Evolutionary conservation across 2,113 vertebrate genomes (phyloP).

Genomic region (Strix uralensis): DNA sequence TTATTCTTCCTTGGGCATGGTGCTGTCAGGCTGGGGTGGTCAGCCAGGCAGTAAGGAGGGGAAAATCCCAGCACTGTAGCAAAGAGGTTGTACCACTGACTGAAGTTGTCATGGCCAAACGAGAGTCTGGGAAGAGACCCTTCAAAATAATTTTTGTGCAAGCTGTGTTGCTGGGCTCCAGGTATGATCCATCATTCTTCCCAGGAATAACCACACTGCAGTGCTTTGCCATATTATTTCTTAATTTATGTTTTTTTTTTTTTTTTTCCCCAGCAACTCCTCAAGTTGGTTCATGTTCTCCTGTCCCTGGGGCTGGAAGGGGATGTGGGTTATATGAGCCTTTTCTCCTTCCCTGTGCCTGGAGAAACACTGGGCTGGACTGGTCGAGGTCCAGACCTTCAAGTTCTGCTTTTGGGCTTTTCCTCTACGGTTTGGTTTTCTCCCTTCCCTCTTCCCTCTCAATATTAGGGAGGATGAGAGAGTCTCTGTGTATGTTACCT

Average conservation of each 20-base stretch:
- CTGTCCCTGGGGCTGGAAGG: background rate
- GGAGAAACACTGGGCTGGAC: background rate
- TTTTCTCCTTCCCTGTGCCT: background rate
- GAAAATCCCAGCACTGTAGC: background rate
- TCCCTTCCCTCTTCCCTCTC: background rate
- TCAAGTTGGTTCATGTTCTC: background rate
- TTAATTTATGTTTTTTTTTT: background rate
- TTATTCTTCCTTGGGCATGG: too few species aligned
- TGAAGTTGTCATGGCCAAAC: background rate
- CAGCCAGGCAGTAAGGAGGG: background rate
- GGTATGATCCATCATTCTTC: background rate
- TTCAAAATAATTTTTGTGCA: background rate
- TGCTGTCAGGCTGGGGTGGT: background rate
- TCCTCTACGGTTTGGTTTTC: background rate
- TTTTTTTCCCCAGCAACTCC: background rate
- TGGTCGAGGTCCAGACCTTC: background rate
- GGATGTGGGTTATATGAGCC: background rate
- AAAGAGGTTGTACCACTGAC: background rate
- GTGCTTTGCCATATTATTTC: background rate
- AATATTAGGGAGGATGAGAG: background rate
- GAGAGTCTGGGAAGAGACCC: background rate
- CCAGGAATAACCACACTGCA: background rate
- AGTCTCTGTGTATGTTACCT: background rate
- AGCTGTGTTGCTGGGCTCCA: background rate
- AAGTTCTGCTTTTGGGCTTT: background rate